Evolutionary conservation across 2,113 vertebrate genomes (phyloP), one percentile per base, ranked within the genome.

Genomic region (Setophaga kirtlandii): DNA sequence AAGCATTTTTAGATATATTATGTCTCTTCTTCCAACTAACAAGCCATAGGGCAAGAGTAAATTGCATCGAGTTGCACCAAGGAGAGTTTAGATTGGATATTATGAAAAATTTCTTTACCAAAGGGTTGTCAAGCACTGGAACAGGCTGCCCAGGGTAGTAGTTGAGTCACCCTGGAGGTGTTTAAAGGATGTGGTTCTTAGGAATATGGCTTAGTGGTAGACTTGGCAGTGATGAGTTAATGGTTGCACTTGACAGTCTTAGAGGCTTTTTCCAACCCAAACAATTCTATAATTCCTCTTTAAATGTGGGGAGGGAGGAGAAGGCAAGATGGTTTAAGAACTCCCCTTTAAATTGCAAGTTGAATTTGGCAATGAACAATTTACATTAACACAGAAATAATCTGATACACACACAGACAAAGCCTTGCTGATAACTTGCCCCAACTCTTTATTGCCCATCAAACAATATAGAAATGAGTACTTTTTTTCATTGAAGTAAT

Each of bases 1-100:
- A n/a, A 60, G 9, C 0, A 15, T n/a, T 84, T 58, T 71, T 42
- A 30, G 19, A 33, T 0, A 2, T 42, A 58, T 8, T 55, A 5
- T 50, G 4, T 41, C 55, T 41, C 22, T 55, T 90, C 30, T 83
- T 10, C 55, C 41, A 55, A 11, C 35, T 28, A 56, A 63, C 8
- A 69, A 69, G 47, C 17, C 62, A 31, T 12, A 90, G 25, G 15
- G 69, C 6, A 53, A 68, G 70, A 83, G 12, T 21, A 62, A 62
- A 42, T 23, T 17, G 41, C 21, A 25, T 62, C 1, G 1, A 62
- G 30, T 60, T 76, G 46, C 1, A 1, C n/a, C 14, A 21, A 20
- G 15, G 10, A 14, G 27, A n/a, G 41, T 55, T 69, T 55, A 16
- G 6, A 41, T 19, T 25, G 11, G 10, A 15, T 68, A 62, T 31